Base-by-base conservation (phyloP, 2,888 invertebrate genomes). In the Muschampia plurimacula region DNA sequence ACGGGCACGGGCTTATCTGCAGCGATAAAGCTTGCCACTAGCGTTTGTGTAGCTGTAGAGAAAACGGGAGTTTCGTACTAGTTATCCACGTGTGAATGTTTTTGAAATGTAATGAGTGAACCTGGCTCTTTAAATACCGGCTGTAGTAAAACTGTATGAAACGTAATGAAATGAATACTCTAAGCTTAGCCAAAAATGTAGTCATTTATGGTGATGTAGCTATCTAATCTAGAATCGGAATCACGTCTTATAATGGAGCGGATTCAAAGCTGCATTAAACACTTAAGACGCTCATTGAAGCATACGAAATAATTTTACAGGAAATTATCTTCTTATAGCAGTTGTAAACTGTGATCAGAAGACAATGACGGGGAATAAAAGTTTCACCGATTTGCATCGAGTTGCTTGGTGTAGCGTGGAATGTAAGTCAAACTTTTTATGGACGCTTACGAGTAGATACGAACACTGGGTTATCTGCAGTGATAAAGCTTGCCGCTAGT, bases 341-440 rank as follows among this genome's bases (percentile, higher is more conserved):
- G 22, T 22, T 22, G 22, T 1, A 22, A 22, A 22, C 22, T 22
- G 22, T 22, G 22, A 22, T 72, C 72, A 67, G 63, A 67, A 67
- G 67, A 66, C 63, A 72, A 72, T 62, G 72, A 63, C 5, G 63
- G 67, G 22, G 46, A 55, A 49, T 72, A 22, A 72, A 72, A 72
- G 67, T 72, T 55, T 41, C 74, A 22, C 64, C 74, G 73, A 75
- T 75, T 74, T 72, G 74, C 74, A 75, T 69, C 76, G 74, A 72
- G 75, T 74, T 76, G 77, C 74, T 22, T 75, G 74, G 67, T 52
- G 62, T 71, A 12, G 49, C 39, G 72, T 32, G 32, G 73, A 72
- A 67, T 74, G 72, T 62, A 69, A 72, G 72, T 75, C 73, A 76
- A 77, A 78, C 77, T 76, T 79, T 77, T 77, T 77, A 78, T 77